These are phyloP conservation scores for Montipora sp. DNA, from an alignment of 64 coral and sea anemone genomes.

Conservation along the genomic window DNA sequence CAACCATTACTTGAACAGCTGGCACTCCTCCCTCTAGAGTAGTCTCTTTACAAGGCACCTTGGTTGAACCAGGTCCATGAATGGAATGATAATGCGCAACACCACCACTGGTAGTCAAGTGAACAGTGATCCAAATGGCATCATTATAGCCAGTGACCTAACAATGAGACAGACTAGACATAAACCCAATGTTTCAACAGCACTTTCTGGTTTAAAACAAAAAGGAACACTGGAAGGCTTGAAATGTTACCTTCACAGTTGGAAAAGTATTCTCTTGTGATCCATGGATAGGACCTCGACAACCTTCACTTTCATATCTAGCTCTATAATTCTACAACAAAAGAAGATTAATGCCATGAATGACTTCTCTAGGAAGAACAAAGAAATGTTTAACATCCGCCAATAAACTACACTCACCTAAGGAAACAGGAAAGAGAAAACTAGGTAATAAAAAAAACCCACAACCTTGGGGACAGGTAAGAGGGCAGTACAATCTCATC, in stretches of 20 bases:
- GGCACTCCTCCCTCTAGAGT: conserved; percentile 79
- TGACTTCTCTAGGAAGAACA: not conserved
- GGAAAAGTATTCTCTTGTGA: conserved; percentile 87
- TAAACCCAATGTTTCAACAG: too few relatives aligned
- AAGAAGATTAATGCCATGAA: not conserved
- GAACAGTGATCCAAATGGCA: conserved; percentile 95
- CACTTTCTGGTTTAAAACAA: not conserved
- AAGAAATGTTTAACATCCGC: not conserved
- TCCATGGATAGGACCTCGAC: conserved; percentile 97
- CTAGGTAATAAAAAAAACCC: too few relatives aligned
- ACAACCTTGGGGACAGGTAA: too few relatives aligned
- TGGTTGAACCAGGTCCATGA: conserved; percentile 98
- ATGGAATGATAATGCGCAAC: conserved; percentile 93
- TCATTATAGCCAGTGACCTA: conserved; percentile 85
- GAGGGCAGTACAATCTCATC: too few relatives aligned
- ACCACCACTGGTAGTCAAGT: conserved; percentile 90
- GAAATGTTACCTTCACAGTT: conserved; percentile 80
- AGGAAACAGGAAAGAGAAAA: too few relatives aligned
- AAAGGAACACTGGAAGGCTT: not conserved
- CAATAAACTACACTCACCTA: too few relatives aligned
- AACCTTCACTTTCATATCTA: conserved; percentile 99
- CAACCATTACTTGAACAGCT: conserved; percentile 96
- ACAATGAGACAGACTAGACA: too few relatives aligned
- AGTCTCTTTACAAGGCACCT: conserved; percentile 94
- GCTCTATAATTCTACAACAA: conserved; percentile 96